Percentiles rank a stretch among this genome's conserved stretches.
Evolutionary conservation across 2,113 vertebrate genomes (phyloP).

Genomic region (Salvelinus namaycush): DNA sequence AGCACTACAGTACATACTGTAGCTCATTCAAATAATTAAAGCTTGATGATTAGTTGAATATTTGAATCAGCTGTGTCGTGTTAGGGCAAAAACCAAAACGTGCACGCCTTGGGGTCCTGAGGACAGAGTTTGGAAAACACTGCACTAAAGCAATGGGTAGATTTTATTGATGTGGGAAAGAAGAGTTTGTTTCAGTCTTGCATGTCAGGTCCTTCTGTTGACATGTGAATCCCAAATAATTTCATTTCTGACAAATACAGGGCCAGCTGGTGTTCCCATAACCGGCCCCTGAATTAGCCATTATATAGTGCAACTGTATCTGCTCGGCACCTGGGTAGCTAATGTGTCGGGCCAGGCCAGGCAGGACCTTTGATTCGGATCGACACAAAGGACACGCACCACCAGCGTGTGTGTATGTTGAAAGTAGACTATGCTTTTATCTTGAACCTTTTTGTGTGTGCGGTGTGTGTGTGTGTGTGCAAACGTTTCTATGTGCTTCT

Average conservation of each 20-base stretch:
- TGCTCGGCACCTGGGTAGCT: slow-evolving; percentile 85
- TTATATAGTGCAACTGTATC: slow-evolving; percentile 79
- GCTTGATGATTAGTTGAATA: no score
- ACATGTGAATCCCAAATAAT: slow-evolving; percentile 73
- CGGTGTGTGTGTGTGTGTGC: slow-evolving; percentile 21
- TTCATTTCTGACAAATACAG: slow-evolving; percentile 75
- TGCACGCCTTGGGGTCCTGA: no score
- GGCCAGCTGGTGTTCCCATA: slow-evolving; percentile 84
- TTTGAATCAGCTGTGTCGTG: no score
- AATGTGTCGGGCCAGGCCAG: slow-evolving; percentile 77
- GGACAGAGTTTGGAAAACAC: no score
- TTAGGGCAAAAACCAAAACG: no score
- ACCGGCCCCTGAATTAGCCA: slow-evolving; percentile 73
- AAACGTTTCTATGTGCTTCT: slow-evolving; percentile 21
- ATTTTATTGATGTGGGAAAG: slow-evolving; percentile 64
- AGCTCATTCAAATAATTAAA: no score
- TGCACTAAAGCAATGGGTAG: no score
- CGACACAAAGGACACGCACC: slow-evolving; percentile 34
- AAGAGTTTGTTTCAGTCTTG: slow-evolving; percentile 69
- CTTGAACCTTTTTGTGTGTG: neutral
- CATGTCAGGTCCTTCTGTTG: slow-evolving; percentile 76
- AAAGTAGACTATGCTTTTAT: neutral
- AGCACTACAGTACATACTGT: no score
- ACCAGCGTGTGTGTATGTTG: slow-evolving; percentile 4
- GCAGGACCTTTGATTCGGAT: slow-evolving; percentile 79